These are phyloP conservation scores for Chloebia gouldiae DNA, from an alignment of 2,113 vertebrate genomes.

Conservation along the genomic window DNA sequence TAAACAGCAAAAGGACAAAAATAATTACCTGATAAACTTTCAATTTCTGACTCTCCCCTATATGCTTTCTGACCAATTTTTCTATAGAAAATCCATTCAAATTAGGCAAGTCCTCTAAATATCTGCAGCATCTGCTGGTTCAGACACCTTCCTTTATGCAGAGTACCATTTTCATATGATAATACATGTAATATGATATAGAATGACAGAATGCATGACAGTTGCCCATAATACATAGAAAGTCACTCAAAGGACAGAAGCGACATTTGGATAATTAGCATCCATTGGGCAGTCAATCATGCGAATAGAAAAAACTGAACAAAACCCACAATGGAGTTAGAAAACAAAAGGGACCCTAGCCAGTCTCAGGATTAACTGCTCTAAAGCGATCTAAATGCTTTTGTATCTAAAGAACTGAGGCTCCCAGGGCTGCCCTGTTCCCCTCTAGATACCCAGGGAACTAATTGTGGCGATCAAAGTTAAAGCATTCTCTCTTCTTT, in stretches of 20 bases:
- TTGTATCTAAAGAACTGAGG: slow-evolving; percentile 82
- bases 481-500: slow-evolving; percentile 79
- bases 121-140: slow-evolving; percentile 78
- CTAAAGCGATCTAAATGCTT: slow-evolving; percentile 87
- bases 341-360: slow-evolving; percentile 85
- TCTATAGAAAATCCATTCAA: slow-evolving; percentile 66
- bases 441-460: slow-evolving; percentile 76
- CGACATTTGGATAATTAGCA: slow-evolving; percentile 88
- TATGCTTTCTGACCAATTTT: slow-evolving; percentile 66
- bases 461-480: slow-evolving; percentile 81
- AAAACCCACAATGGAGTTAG: slow-evolving; percentile 85
- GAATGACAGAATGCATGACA: slow-evolving; percentile 85
- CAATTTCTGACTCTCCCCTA: slow-evolving; percentile 67
- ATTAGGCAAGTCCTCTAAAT: slow-evolving; percentile 72
- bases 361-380: slow-evolving; percentile 83
- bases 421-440: slow-evolving; percentile 68
- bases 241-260: slow-evolving; percentile 86
- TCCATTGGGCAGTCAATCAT: slow-evolving; percentile 85
- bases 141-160: slow-evolving; percentile 76
- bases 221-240: slow-evolving; percentile 81
- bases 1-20: slow-evolving; percentile 66
- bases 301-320: slow-evolving; percentile 81
- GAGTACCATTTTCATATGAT: slow-evolving; percentile 79
- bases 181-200: slow-evolving; percentile 85
- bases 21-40: slow-evolving; percentile 78